Percentiles rank a stretch among this genome's conserved stretches.
Conservation (phyloP, 2,113 vertebrate species). For the Pao palembangensis region DNA sequence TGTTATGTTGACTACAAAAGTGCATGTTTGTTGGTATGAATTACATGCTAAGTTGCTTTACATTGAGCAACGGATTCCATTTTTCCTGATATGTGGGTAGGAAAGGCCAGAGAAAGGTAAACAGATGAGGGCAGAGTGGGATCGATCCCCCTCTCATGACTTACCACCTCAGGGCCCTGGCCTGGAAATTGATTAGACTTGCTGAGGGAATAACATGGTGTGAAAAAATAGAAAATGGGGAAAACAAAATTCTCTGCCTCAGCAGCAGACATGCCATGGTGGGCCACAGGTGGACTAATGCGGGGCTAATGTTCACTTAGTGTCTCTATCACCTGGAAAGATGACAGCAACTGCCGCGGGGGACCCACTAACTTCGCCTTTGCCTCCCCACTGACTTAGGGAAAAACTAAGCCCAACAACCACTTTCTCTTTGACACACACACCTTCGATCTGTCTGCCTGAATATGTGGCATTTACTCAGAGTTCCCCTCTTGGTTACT, state of each 20-base stretch:
- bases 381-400: too few species aligned
- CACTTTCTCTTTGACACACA: constrained; percentile 51
- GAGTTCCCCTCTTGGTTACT: constrained; percentile 73
- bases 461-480: constrained; percentile 79
- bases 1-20: constrained; percentile 1
- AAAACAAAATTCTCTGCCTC: constrained; percentile 37
- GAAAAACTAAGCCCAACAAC: constrained; percentile 35
- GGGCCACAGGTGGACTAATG: constrained; percentile 47
- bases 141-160: constrained; percentile 75
- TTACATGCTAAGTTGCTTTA: constrained; percentile 12
- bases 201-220: constrained; percentile 46
- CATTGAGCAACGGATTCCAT: constrained; percentile 27
- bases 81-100: constrained; percentile 35
- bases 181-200: constrained; percentile 55
- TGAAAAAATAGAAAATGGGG: constrained; percentile 42
- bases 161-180: constrained; percentile 64
- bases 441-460: constrained; percentile 60
- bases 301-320: constrained; percentile 67
- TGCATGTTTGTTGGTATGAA: too few species aligned
- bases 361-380: constrained; percentile 28
- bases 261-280: constrained; percentile 33
- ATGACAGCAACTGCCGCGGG: constrained; percentile 66
- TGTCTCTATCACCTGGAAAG: constrained; percentile 62
- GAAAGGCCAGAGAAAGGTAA: constrained; percentile 50
- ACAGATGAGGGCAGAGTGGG: constrained; percentile 61